Evolutionary conservation across 2,797 vertebrate species (phyloP).

Genomic region (Cirrhinus mrigala): DNA sequence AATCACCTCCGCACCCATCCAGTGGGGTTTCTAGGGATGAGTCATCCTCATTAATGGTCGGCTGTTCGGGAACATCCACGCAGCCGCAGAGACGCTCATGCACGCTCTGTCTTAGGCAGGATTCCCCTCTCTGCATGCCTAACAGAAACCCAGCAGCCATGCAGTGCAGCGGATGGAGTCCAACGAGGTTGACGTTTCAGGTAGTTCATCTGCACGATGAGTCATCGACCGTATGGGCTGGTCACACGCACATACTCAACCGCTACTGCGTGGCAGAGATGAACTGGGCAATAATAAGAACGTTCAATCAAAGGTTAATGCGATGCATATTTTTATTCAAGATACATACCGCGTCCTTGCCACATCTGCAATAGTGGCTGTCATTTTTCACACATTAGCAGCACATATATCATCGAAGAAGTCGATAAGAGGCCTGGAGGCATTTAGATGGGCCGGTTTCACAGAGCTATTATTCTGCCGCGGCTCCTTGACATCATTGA

Average conservation of each 20-base stretch:
- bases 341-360: not conserved
- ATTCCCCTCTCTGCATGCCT: conserved; percentile 68
- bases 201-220: conserved; percentile 54
- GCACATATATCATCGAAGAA: conserved; percentile 33
- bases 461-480: conserved; percentile 22
- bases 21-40: conserved; percentile 78
- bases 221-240: conserved; percentile 46
- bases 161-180: conserved; percentile 68
- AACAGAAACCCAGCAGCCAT: conserved; percentile 59
- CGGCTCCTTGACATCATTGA: conserved; percentile 43
- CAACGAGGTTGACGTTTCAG: conserved; percentile 54
- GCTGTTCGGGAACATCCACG: conserved; percentile 71
- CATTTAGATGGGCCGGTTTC: conserved; percentile 33
- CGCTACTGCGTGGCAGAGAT: not conserved
- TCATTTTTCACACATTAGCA: conserved; percentile 29
- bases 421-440: conserved; percentile 42
- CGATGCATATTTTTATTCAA: not conserved
- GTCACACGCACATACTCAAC: not conserved
- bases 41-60: conserved; percentile 77
- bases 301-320: conserved; percentile 20
- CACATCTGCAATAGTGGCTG: conserved; percentile 29
- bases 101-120: conserved; percentile 53
- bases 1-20: conserved; percentile 76
- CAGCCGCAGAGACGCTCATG: conserved; percentile 55
- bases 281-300: conserved; percentile 14